Evolutionary conservation across 1,140 invertebrate species (phyloP), one percentile per base, ranked within the genome.

Genomic region (Nephotettix cincticeps): DNA sequence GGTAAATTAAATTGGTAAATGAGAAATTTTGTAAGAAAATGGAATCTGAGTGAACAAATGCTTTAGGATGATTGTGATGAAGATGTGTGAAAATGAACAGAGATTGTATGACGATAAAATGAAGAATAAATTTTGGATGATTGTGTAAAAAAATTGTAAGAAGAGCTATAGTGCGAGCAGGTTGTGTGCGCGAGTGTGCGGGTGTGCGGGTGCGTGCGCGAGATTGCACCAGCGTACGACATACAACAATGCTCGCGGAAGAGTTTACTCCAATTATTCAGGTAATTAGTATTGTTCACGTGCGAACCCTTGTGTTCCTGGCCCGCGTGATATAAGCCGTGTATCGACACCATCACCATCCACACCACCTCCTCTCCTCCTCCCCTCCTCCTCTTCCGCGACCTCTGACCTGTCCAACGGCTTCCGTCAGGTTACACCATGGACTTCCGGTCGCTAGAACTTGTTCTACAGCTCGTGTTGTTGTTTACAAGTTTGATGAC

Each of bases 281-380:
- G 11, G 27, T 61, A 61, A 61, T 61, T 61, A 61, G 56, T 29
- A 61, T 61, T 61, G 56, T 61, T 61, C 56, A 61, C 21, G 21
- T 29, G 56, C 11, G 56, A 61, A 29, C 21, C 9, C 4, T 25
- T 61, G 23, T 14, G 13, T 29, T 27, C 56, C 27, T 28, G 56
- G 21, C 4, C 21, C 4, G 13, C 56, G 27, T 61, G 56, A 61
- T 61, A 61, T 61, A 61, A 61, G 56, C 28, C 17, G 17, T 6
- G 36, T 40, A 40, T 40, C 36, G 36, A 40, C 36, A 17, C 6
- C 36, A 6, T 6, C 17, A 6, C 6, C 36, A 6, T 40, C 36
- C 36, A 6, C 47, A 19, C 47, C 47, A 51, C 14, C 4, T 9
- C 47, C 4, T 51, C 47, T 4, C 14, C 47, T 17, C 3, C 47